Percentiles rank a stretch among this genome's conserved stretches.
Evolutionary conservation across 1,140 invertebrate genomes (phyloP).

Genomic region (Pectinophora gossypiella): DNA sequence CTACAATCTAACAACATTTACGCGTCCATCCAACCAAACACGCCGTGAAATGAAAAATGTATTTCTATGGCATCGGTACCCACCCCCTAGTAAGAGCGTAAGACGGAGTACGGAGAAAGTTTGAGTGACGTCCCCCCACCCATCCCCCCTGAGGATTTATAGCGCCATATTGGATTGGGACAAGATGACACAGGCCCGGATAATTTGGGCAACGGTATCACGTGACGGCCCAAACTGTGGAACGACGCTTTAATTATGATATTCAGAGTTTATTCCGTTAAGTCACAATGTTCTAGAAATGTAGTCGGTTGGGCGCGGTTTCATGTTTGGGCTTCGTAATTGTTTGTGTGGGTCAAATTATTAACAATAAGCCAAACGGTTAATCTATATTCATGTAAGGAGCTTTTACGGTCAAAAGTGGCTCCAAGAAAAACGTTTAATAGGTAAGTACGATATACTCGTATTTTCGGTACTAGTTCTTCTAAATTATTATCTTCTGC

Average conservation of each 20-base stretch:
- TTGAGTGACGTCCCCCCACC: slow-evolving; percentile 72
- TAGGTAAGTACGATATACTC: too few species aligned
- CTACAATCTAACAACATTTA: too few species aligned
- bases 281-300: slow-evolving; percentile 13
- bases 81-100: slow-evolving; percentile 63
- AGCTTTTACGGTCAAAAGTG: too few species aligned
- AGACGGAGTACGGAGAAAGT: slow-evolving; percentile 73
- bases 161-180: slow-evolving; percentile 75
- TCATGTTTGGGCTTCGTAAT: not conserved
- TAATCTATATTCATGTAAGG: too few species aligned
- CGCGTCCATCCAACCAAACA: too few species aligned
- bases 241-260: slow-evolving; percentile 74
- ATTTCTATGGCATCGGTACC: slow-evolving; percentile 47
- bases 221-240: slow-evolving; percentile 62
- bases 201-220: slow-evolving; percentile 74
- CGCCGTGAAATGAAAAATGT: slow-evolving; percentile 34
- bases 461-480: too few species aligned
- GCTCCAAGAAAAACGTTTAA: too few species aligned
- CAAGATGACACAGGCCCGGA: slow-evolving; percentile 74
- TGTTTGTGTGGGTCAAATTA: not conserved
- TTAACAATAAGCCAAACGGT: too few species aligned
- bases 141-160: slow-evolving; percentile 65
- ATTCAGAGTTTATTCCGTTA: slow-evolving; percentile 46
- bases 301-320: not conserved
- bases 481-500: too few species aligned